A percentile compares a stretch with the other conserved stretches of the same genome.
These are phyloP conservation scores for Galerucella pusilla DNA, from an alignment of 2,888 invertebrate species.

Conservation along the genomic window DNA sequence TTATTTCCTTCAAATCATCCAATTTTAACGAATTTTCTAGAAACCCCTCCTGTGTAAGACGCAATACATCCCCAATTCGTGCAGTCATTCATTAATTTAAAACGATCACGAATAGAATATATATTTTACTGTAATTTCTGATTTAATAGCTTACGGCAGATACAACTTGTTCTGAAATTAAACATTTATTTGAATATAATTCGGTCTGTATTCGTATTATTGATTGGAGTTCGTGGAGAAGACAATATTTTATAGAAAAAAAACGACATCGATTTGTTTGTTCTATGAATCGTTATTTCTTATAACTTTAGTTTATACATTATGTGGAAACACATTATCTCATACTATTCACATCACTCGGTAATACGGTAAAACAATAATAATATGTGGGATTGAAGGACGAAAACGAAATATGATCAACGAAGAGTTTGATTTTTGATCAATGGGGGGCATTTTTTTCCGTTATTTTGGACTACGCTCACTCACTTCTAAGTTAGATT, in stretches of 20 bases:
- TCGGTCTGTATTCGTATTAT: neutral
- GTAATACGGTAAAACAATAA: too few relatives aligned
- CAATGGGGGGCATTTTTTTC: too few relatives aligned
- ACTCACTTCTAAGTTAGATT: too few relatives aligned
- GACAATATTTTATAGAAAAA: neutral
- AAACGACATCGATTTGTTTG: neutral
- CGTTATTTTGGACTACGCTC: too few relatives aligned
- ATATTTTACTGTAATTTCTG: conserved; percentile 17
- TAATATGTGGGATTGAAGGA: too few relatives aligned
- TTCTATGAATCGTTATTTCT: too few relatives aligned
- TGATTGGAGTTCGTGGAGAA: neutral
- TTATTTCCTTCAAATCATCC: too few relatives aligned
- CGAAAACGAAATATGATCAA: too few relatives aligned
- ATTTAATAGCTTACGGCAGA: conserved; percentile 26
- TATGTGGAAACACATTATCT: too few relatives aligned
- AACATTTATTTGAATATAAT: conserved; percentile 13
- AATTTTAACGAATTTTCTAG: neutral
- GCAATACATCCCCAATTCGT: conserved; percentile 24
- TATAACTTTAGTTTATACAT: too few relatives aligned
- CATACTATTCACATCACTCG: too few relatives aligned
- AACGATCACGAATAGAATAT: conserved; percentile 22
- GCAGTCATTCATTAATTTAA: conserved; percentile 27
- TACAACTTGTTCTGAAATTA: conserved; percentile 7
- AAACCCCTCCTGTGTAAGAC: conserved; percentile 22
- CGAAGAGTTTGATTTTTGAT: neutral